phyloP scores from a whole-genome alignment of 2,797 vertebrate genomes.

The Macropus fuliginosus region DNA sequence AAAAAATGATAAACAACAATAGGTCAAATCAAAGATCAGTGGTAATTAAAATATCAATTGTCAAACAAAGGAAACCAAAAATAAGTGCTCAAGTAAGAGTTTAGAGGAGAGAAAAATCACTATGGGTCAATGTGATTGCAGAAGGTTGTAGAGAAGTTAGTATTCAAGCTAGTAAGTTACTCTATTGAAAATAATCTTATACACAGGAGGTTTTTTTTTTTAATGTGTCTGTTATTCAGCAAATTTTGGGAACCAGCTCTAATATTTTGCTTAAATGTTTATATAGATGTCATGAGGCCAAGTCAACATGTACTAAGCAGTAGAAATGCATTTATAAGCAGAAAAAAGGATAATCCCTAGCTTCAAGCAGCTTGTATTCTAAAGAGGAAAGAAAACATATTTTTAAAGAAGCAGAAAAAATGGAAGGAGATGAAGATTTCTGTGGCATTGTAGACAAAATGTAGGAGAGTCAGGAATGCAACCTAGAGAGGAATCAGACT shows the following conservation, averaged over 20 bases:
- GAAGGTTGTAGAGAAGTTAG: not conserved
- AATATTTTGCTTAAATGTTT: not conserved
- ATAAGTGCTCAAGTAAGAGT: not conserved
- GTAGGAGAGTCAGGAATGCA: not conserved
- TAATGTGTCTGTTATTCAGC: not conserved
- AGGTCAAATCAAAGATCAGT: not conserved
- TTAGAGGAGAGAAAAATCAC: not conserved
- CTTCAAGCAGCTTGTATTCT: not conserved
- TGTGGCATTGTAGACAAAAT: not conserved
- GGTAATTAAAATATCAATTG: not conserved
- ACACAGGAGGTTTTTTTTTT: not conserved
- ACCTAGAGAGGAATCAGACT: not conserved
- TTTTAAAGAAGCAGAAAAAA: not conserved
- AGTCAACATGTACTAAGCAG: not conserved
- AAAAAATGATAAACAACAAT: not conserved
- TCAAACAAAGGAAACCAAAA: not conserved
- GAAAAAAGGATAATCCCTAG: not conserved
- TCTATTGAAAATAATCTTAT: not conserved
- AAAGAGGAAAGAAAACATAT: not conserved
- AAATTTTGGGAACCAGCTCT: not conserved
- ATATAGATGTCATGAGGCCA: not conserved
- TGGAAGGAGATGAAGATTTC: not conserved
- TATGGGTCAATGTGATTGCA: not conserved
- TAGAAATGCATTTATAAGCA: not conserved
- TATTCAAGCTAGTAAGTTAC: not conserved